These are phyloP conservation scores for Hydriomena furcata DNA, from an alignment of 2,888 invertebrate genomes.

Conservation along the genomic window DNA sequence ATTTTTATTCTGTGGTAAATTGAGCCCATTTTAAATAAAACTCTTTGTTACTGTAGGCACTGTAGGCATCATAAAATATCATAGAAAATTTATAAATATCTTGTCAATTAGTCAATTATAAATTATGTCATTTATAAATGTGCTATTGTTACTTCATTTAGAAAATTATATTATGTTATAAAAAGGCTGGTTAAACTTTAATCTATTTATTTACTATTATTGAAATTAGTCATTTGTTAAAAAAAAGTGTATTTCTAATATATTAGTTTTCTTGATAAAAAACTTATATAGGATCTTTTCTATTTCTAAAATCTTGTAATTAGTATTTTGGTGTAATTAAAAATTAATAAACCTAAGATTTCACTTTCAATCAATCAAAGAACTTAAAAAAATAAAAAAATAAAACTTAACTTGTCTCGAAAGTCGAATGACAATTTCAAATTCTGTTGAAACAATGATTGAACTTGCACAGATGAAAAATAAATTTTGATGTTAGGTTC, in stretches of 20 bases:
- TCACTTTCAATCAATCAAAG: too few species aligned
- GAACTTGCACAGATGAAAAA: too few species aligned
- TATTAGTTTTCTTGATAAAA: too few species aligned
- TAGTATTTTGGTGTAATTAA: too few species aligned
- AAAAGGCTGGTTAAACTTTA: slow-evolving; percentile 50
- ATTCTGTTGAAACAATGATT: too few species aligned
- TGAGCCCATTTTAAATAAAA: slow-evolving; percentile 32
- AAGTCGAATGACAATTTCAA: too few species aligned
- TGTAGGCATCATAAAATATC: slow-evolving; percentile 33
- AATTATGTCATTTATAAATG: slow-evolving; percentile 31
- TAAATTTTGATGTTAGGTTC: too few species aligned
- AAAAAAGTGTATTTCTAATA: not conserved
- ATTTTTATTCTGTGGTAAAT: slow-evolving; percentile 14
- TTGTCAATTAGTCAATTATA: slow-evolving; percentile 51
- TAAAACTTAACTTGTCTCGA: too few species aligned
- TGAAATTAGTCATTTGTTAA: slow-evolving; percentile 18
- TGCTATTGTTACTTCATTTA: slow-evolving; percentile 18
- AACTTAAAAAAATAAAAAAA: too few species aligned
- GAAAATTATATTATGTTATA: slow-evolving; percentile 36
- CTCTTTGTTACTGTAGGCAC: slow-evolving; percentile 35
- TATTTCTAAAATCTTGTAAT: too few species aligned
- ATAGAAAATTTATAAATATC: slow-evolving; percentile 36
- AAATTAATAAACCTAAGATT: too few species aligned
- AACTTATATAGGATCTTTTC: too few species aligned
- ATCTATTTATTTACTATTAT: slow-evolving; percentile 7